These are phyloP conservation scores for Linurgus olivaceus DNA, from an alignment of 2,797 vertebrate genomes.

Conservation along the genomic window DNA sequence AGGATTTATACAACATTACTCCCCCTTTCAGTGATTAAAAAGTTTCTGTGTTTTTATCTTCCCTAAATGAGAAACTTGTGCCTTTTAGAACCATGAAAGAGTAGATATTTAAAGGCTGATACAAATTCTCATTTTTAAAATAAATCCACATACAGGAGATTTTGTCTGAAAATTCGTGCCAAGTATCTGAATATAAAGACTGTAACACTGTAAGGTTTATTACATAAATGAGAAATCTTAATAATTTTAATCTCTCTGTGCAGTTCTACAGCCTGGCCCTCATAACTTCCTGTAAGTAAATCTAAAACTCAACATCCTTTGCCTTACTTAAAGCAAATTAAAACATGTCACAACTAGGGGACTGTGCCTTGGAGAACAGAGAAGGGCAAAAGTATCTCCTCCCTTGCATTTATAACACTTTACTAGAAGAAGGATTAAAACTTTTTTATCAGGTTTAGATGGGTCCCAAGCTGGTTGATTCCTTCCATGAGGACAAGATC, in stretches of 20 bases:
- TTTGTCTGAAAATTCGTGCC: conserved; percentile 18
- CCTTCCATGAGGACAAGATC: not conserved
- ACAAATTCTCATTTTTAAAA: not conserved
- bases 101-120: not conserved
- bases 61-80: not conserved
- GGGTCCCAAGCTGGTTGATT: not conserved
- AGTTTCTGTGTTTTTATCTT: not conserved
- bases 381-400: not conserved
- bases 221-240: conserved; percentile 58
- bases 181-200: conserved; percentile 14
- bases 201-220: conserved; percentile 51
- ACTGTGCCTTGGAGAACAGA: not conserved
- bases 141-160: not conserved
- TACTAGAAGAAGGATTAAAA: not conserved
- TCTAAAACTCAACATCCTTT: not conserved
- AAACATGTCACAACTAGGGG: not conserved
- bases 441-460: not conserved
- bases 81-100: not conserved
- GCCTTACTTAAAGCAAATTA: not conserved
- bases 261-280: conserved; percentile 23
- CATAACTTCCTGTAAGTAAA: conserved; percentile 20
- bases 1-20: not conserved
- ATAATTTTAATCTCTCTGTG: conserved; percentile 52
- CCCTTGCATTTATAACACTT: not conserved
- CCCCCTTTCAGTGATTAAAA: not conserved